Base-by-base conservation (phyloP, 1,140 invertebrate species). In the Ceratosolen solmsi region DNA sequence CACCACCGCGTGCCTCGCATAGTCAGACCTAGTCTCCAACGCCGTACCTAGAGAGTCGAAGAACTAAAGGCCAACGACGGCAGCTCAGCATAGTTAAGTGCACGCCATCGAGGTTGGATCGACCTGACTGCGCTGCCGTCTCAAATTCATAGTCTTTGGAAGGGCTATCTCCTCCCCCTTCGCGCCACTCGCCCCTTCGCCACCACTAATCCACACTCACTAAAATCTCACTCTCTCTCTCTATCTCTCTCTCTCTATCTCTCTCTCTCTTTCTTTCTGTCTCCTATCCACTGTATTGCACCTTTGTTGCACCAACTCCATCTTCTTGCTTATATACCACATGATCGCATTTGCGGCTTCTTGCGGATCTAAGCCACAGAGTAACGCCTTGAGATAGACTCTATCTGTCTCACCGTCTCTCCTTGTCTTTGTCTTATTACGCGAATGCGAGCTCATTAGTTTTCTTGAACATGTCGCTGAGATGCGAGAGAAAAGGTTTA, bases 21-120 rank as follows among this genome's bases (percentile, higher is more conserved):
- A 91, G 90, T 89, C 90, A 90, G 90, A 90, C 89, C 89, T 89
- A 88, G 89, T 89, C 86, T 88, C 85, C 86, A 82, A 25, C 36
- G 25, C 81, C 83, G 60, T 85, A 86, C 84, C 86, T 87, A 86
- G 89, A 41, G 11, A 11, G 56, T 33, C 15, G 63, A 38, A 20
- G 20, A 15, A 22, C 41, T 30, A 13, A 13, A 72, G 51, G n/a
- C n/a, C 17, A 51, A 54, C 5, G 36, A 17, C 30, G 17, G 30
- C 51, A 38, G 17, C 73, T 75, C 51, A 65, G 17, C 88, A 88
- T 89, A 89, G 88, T 89, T 90, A 88, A 91, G 88, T 87, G 87
- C 84, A 86, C 87, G 86, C 49, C 71, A 22, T 7, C 25, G 41
- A 13, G 65, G 60, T 41, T 65, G 56, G 71, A 80, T 74, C 79